Base-by-base conservation (phyloP, 2,797 vertebrate genomes). In the Coracias cyanogaster region DNA sequence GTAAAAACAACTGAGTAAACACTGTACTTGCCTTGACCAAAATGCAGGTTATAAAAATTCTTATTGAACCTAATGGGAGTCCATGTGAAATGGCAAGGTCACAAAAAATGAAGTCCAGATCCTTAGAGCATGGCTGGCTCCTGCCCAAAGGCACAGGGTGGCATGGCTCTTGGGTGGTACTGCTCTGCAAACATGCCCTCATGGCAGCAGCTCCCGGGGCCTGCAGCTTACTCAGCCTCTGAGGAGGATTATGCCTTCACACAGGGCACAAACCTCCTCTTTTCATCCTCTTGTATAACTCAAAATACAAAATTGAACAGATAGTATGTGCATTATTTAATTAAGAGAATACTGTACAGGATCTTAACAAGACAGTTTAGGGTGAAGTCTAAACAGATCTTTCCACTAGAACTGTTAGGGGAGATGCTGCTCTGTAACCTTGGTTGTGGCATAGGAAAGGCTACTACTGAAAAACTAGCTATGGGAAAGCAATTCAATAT, bases 121-220 rank as follows among this genome's bases (percentile, higher is more conserved):
- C 48, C 79, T 64, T 4, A 0, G 2, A 52, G 78, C 25, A 72
- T 0, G 2, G 46, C 19, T 18, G 33, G 24, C 26, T 67, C 37
- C 31, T 41, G 61, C 21, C 67, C 1, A 0, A 21, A 43, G 54
- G 45, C 37, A 43, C 15, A 4, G 18, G 43, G 29, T 28, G 39
- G 19, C 51, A 52, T 3, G 3, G 54, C 33, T 37, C 13, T 12
- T 0, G 0, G 22, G 15, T 51, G 64, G 18, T 41, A 62, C 58
- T 72, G 41, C 64, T 39, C 49, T 35, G 45, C n/a, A 22, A 24
- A 6, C 0, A 0, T 25, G 51, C 5, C 10, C 13, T 31, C 43
- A 11, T 0, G 0, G 66, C 80, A 49, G 52, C 0, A 0, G 62
- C 49, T 86, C 21, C 61, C 6, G 2, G 28, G 48, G n/a, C 41